Base-by-base conservation (phyloP, 2,888 invertebrate genomes). In the Gymnocheta viridis region DNA sequence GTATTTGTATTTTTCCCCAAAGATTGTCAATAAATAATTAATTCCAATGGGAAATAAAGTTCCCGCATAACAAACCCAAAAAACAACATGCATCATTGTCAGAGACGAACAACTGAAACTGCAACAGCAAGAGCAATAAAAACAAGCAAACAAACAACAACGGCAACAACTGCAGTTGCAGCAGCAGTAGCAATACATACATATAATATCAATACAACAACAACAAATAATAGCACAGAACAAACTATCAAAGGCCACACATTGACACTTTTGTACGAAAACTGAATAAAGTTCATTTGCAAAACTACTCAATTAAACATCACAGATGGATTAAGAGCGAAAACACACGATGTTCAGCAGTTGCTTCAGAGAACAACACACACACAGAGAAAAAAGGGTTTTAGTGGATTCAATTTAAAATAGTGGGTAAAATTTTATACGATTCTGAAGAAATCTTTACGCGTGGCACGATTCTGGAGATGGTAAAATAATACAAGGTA, bases 11-110 rank as follows among this genome's bases (percentile, higher is more conserved):
- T 81, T n/a, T 67, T 22, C 70, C 77, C 66, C 77, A 76, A 72
- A 77, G 67, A 84, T n/a, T 77, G 81, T 77, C 81, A 84, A 81
- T 81, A 81, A 81, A 84, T 84, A 84, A 84, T 84, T 84, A 84
- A 84, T 80, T 84, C 83, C 83, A 72, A 84, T 81, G 81, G 81
- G 83, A 84, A 84, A 84, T 84, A 67, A 72, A 84, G 80, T 84
- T 84, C 66, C 76, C 81, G 81, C 72, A 72, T 66, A 80, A 82
- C 47, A 56, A 82, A 76, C 58, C 69, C 62, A 70, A 76, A n/a
- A 54, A 73, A 82, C 56, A 72, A 70, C 66, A 64, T 70, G 54
- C 41, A 47, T 76, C 74, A 69, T 76, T 81, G 67, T 76, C 73
- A 67, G 24, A 41, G 86, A 86, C 87, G 27, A 73, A 62, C 49